Conservation (phyloP, 2,888 invertebrate species). For the Drosophila sordidapex region DNA sequence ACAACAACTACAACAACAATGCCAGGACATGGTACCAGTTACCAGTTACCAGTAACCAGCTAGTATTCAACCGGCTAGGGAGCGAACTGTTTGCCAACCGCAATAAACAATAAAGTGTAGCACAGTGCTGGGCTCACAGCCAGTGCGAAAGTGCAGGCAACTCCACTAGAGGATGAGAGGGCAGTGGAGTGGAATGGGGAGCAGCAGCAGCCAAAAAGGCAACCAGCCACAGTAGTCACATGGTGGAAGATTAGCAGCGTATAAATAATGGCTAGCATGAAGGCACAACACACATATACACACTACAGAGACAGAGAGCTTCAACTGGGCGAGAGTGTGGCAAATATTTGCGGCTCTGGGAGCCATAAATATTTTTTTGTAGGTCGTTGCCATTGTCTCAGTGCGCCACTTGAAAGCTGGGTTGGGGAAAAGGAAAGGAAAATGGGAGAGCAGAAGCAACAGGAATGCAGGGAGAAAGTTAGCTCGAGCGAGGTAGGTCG, state of each 20-base stretch:
- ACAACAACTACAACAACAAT: not conserved
- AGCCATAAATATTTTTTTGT: slow-evolving; percentile 69
- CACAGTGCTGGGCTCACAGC: slow-evolving; percentile 45
- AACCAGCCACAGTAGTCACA: slow-evolving; percentile 64
- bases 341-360: slow-evolving; percentile 68
- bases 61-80: slow-evolving; percentile 42
- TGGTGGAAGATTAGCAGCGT: slow-evolving; percentile 71
- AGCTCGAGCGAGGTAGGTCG: slow-evolving; percentile 31
- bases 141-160: slow-evolving; percentile 55
- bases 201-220: slow-evolving; percentile 67
- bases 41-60: slow-evolving; percentile 12
- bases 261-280: slow-evolving; percentile 63
- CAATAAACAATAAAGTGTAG: slow-evolving; percentile 78
- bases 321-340: slow-evolving; percentile 47
- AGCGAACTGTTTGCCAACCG: slow-evolving; percentile 61
- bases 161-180: not conserved
- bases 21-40: slow-evolving; percentile 42
- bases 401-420: slow-evolving; percentile 49
- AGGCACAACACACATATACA: slow-evolving; percentile 23
- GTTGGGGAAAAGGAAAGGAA: not conserved
- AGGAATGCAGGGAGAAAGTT: slow-evolving; percentile 24
- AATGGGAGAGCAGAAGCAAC: slow-evolving; percentile 1
- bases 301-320: slow-evolving; percentile 10
- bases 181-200: not conserved
- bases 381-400: slow-evolving; percentile 56